A percentile compares a stretch with the other conserved stretches of the same genome.
phyloP scores from a whole-genome alignment of 1,140 invertebrate genomes.

The Ditylenchus dipsaci region DNA sequence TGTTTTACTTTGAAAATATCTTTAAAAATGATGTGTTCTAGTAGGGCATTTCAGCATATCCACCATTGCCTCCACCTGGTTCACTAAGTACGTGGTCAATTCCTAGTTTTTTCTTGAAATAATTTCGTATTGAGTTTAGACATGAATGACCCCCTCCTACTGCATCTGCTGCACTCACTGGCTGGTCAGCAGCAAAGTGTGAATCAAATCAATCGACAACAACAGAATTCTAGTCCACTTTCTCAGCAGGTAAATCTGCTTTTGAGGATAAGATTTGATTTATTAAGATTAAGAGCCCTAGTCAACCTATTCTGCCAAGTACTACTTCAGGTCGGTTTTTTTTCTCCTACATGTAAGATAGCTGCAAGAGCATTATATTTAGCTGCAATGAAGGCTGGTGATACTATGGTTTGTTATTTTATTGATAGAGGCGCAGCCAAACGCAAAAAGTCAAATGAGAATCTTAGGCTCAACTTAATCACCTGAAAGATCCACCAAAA shows the following conservation, averaged over 20 bases:
- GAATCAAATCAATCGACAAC: slow-evolving; percentile 21
- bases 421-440: too few relatives aligned
- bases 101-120: too few relatives aligned
- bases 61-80: slow-evolving; percentile 10
- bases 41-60: not conserved
- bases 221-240: not conserved
- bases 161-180: slow-evolving; percentile 23
- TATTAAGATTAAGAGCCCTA: slow-evolving; percentile 1
- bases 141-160: slow-evolving; percentile 18
- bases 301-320: not conserved
- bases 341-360: not conserved
- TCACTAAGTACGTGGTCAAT: too few relatives aligned
- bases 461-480: too few relatives aligned
- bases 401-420: slow-evolving; percentile 16
- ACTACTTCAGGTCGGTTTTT: not conserved
- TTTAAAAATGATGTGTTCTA: not conserved
- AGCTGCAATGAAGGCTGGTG: slow-evolving; percentile 13
- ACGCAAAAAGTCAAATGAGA: too few relatives aligned
- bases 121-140: not conserved
- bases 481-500: too few relatives aligned
- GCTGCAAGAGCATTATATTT: not conserved
- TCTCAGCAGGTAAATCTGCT: not conserved
- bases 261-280: not conserved
- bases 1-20: too few relatives aligned
- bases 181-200: slow-evolving; percentile 22